Evolutionary conservation across 2,797 vertebrate species (phyloP), one percentile per base, ranked within the genome.

Genomic region (Alosa sapidissima): DNA sequence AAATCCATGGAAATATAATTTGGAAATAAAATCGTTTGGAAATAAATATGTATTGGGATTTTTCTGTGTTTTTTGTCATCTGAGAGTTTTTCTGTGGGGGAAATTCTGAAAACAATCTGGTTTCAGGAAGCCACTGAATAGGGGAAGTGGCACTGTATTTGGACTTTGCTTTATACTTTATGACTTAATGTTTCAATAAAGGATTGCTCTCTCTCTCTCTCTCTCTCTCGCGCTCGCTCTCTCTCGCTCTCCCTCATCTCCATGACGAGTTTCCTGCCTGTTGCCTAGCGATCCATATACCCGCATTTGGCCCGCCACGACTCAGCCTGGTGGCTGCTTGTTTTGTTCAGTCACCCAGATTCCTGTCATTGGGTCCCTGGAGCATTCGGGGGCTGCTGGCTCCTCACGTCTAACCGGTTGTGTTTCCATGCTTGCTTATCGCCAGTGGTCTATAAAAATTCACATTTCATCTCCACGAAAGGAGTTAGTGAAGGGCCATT

Each of bases 211-310:
- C 28, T 36, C 62, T 65, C 62, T 14, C 21, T 81, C 62, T 10
- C 62, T 33, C 68, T 75, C 33, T 7, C 36, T 3, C 41, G 19
- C 14, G 45, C 72, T 47, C 36, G 21, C 41, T 47, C 41, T 8
- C 41, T 78, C 72, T 78, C 14, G 7, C 81, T 81, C 36, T 65
- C 45, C 48, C 54, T 36, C 81, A 81, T 88, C 82, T 85, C 78
- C 45, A 49, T 87, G 87, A 85, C 2, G 13, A 82, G 82, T 88
- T 89, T 86, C 87, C 84, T 89, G 87, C 83, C 87, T 84, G 89
- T 89, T 91, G 87, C 90, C 85, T 88, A 88, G 88, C 68, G 72
- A 89, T 89, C 72, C 49, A 82, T 87, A 88, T 86, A 90, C 47
- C 85, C 62, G 54, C 83, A 85, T 83, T 81, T 90, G 84, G 54